phyloP scores from a whole-genome alignment of 2,797 vertebrate species.

The Chaetophractus vellerosus region DNA sequence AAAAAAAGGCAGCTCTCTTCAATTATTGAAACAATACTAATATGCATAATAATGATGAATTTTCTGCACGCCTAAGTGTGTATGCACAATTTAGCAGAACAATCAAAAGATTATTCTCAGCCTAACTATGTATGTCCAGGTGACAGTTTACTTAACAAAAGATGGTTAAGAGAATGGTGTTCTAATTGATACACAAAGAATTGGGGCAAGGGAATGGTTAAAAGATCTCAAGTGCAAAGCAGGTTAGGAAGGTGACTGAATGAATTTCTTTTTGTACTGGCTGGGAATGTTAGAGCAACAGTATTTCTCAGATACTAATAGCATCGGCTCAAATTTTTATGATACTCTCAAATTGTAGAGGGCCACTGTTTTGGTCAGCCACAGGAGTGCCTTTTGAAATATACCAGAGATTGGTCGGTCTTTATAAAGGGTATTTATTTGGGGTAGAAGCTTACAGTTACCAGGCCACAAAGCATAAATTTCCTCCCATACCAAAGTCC shows the following conservation, averaged over 20 bases:
- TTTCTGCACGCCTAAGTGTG: not conserved
- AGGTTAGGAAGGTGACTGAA: not conserved
- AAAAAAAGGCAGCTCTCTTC: not conserved
- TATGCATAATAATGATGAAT: not conserved
- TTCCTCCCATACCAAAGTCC: too few relatives aligned
- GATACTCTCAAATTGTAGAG: not conserved
- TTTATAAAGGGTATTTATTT: too few relatives aligned
- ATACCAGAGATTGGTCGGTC: too few relatives aligned
- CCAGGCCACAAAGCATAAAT: too few relatives aligned
- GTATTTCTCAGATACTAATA: not conserved
- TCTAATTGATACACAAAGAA: not conserved
- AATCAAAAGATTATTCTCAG: not conserved
- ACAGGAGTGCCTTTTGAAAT: too few relatives aligned
- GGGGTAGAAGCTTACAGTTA: too few relatives aligned
- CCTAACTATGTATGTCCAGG: not conserved
- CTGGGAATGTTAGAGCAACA: too few relatives aligned
- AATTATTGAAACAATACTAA: not conserved
- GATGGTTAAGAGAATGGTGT: not conserved
- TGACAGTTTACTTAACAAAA: not conserved
- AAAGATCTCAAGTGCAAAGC: not conserved
- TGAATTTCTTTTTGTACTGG: not conserved
- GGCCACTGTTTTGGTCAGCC: too few relatives aligned
- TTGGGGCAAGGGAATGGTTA: not conserved
- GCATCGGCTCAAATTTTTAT: not conserved
- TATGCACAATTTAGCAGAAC: not conserved